Conservation (phyloP, 2,113 vertebrate genomes). For the Aleadryas rufinucha region DNA sequence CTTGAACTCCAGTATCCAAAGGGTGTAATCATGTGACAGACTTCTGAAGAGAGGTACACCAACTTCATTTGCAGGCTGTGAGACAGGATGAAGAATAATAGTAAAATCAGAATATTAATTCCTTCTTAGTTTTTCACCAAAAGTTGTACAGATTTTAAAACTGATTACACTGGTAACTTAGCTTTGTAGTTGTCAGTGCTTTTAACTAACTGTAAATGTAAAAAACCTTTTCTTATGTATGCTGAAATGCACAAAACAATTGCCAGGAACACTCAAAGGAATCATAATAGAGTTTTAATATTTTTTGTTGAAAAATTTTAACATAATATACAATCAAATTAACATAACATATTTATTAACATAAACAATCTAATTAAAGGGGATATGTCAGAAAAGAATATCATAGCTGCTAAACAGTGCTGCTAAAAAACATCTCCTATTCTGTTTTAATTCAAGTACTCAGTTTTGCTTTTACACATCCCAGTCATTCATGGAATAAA, state of each 20-base stretch:
- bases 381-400: not conserved
- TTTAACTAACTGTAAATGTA: not conserved
- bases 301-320: not conserved
- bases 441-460: not conserved
- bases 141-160: not conserved
- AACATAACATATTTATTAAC: not conserved
- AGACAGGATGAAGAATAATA: not conserved
- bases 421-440: not conserved
- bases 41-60: not conserved
- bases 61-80: not conserved
- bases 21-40: not conserved
- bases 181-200: not conserved
- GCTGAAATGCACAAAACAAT: not conserved
- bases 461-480: not conserved
- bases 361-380: not conserved
- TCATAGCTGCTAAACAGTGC: not conserved
- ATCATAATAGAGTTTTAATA: not conserved
- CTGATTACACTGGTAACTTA: not conserved
- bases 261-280: not conserved
- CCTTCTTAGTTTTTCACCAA: not conserved
- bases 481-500: not conserved
- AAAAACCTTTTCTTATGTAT: not conserved
- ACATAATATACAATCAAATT: not conserved
- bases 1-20: not conserved
- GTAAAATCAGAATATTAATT: not conserved